Evolutionary conservation across 2,797 vertebrate genomes (phyloP).

Genomic region (Ptychadena robeensis): DNA sequence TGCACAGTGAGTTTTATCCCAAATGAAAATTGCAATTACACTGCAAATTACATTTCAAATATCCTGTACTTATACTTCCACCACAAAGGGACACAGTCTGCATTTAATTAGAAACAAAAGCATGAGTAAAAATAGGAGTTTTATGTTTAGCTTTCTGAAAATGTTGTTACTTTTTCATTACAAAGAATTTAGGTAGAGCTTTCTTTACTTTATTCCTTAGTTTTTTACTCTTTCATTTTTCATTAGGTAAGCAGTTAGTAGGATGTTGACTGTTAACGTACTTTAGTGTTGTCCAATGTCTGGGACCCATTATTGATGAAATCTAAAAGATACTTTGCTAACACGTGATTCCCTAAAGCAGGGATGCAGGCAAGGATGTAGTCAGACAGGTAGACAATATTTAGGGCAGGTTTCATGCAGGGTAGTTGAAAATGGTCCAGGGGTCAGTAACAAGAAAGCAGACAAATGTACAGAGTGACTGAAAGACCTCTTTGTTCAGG

Average conservation of each 20-base stretch:
- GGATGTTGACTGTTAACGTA: background rate
- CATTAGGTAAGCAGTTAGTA: background rate
- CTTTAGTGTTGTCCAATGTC: background rate
- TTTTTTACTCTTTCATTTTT: background rate
- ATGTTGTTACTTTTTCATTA: constrained; percentile 13
- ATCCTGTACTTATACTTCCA: constrained; percentile 16
- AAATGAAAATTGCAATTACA: constrained; percentile 51
- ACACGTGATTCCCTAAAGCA: no score
- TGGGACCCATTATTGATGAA: no score
- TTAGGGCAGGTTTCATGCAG: no score
- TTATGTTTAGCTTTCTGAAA: constrained; percentile 27
- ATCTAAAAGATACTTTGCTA: no score
- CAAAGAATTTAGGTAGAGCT: background rate
- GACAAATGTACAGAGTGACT: no score
- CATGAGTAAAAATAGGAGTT: constrained; percentile 18
- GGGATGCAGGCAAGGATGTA: no score
- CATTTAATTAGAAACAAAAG: constrained; percentile 52
- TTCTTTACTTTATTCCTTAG: constrained; percentile 3
- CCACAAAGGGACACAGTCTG: constrained; percentile 37
- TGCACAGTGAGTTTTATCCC: constrained; percentile 31
- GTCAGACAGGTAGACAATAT: no score
- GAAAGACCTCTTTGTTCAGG: no score
- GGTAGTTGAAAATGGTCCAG: no score
- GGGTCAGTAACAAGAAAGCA: no score
- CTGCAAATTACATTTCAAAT: constrained; percentile 48